Evolutionary conservation across 2,888 invertebrate genomes (phyloP).

Genomic region (Brassicogethes aeneus): DNA sequence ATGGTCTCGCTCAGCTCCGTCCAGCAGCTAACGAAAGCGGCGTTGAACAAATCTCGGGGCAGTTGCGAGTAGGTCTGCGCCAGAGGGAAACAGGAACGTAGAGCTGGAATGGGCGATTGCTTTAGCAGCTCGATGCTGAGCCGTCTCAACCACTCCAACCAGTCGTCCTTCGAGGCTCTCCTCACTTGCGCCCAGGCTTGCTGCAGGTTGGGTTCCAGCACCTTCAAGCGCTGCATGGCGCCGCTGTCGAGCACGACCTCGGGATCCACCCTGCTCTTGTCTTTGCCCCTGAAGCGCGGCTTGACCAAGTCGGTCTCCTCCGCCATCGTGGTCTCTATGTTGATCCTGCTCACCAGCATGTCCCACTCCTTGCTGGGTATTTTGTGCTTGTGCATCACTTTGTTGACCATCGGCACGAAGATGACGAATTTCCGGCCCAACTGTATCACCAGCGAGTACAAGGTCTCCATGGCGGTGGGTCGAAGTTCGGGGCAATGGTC

Average conservation of each 20-base stretch:
- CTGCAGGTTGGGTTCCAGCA: constrained; percentile 76
- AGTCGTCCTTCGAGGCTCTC: constrained; percentile 94
- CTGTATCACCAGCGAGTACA: constrained; percentile 80
- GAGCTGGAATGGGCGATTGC: constrained; percentile 90
- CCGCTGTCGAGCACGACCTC: constrained; percentile 58
- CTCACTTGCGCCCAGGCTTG: constrained; percentile 88
- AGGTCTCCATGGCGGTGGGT: constrained; percentile 78
- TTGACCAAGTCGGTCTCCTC: constrained; percentile 66
- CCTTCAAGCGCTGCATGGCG: constrained; percentile 71
- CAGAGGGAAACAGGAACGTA: constrained; percentile 82
- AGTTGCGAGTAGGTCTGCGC: constrained; percentile 93
- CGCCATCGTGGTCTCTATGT: constrained; percentile 63
- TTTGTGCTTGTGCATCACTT: constrained; percentile 69
- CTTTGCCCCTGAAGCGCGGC: constrained; percentile 33
- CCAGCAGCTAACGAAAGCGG: constrained; percentile 99
- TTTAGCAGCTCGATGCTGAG: constrained; percentile 89
- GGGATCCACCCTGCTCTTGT: constrained; percentile 50
- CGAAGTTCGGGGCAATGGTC: constrained; percentile 72
- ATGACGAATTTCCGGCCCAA: constrained; percentile 85
- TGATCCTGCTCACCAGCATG: constrained; percentile 61
- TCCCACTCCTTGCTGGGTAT: constrained; percentile 75
- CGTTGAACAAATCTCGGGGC: constrained; percentile 94
- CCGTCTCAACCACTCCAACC: constrained; percentile 93
- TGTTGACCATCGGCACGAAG: constrained; percentile 86
- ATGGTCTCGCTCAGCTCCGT: constrained; percentile 78